Evolutionary conservation across 2,113 vertebrate species (phyloP), one percentile per base, ranked within the genome.

Genomic region (Suricata suricatta): DNA sequence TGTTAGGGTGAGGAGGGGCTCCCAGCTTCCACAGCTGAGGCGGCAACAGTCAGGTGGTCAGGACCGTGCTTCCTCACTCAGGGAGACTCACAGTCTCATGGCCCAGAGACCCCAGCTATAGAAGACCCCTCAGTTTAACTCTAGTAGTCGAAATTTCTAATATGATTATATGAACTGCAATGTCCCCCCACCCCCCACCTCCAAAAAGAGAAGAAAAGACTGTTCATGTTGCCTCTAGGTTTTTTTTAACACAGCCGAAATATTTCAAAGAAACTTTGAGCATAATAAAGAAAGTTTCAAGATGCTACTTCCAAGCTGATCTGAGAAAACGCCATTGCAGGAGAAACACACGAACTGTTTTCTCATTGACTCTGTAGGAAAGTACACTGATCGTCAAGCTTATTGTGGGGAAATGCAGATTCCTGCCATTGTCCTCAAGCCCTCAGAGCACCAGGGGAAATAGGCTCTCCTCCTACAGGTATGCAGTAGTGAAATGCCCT

Each of bases 1-100:
- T 27, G 27, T 21, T 7, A 21, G 0, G 0, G 19, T 19, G 25
- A 54, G 14, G 2, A 35, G 41, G 1, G 2, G 1, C 33, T 13
- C 10, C 4, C 0, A 0, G 4, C 4, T 29, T 29, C n/a, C 3
- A 23, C 17, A 35, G 27, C 5, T 11, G 3, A 6, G 35, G 6
- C 17, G 2, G 2, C 1, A 4, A 10, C 0, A 12, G 3, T 17
- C 8, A 1, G 1, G 7, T 17, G 52, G n/a, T 7, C 25, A 21
- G 68, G 54, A 44, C 38, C 1, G 10, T 2, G 3, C 1, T 38
- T 12, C 4, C 19, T 50, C 11, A 0, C 16, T 25, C 1, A 66
- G 0, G 0, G 3, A 38, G 10, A 8, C 44, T 47, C 44, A 47
- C 8, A 47, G 44, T 47, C 44, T 47, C 44, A 47, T 2, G 23